phyloP scores from a whole-genome alignment of 2,888 invertebrate genomes.

The Hylaea fasciaria region DNA sequence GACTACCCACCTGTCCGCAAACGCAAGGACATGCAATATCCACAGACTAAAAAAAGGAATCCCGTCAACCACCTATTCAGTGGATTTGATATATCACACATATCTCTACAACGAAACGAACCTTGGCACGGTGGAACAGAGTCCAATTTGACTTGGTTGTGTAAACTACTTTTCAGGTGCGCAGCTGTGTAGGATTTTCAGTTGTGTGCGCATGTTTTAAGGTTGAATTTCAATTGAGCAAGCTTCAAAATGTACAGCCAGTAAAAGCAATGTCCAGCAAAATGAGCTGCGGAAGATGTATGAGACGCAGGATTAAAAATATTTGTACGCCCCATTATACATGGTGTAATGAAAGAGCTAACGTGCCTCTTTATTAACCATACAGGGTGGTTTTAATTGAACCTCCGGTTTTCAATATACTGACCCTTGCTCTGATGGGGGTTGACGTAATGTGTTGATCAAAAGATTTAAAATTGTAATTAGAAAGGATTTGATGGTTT shows the following conservation, averaged over 20 bases:
- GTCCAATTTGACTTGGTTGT: conserved; percentile 6
- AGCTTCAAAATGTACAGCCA: conserved; percentile 40
- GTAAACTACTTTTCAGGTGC: conserved; percentile 32
- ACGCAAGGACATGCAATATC: conserved; percentile 67
- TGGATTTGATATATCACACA: conserved; percentile 48
- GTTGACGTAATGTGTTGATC: conserved; percentile 54
- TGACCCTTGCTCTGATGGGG: conserved; percentile 66
- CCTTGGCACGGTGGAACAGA: conserved; percentile 17
- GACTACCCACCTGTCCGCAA: conserved; percentile 62
- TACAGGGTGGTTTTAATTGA: conserved; percentile 78
- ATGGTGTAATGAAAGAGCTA: conserved; percentile 81
- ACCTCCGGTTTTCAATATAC: conserved; percentile 72
- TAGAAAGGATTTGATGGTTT: conserved; percentile 54
- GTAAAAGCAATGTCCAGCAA: conserved; percentile 73
- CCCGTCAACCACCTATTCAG: conserved; percentile 64
- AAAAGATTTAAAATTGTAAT: conserved; percentile 65
- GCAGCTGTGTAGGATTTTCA: conserved; percentile 22
- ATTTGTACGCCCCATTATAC: conserved; percentile 84
- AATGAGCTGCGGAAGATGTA: conserved; percentile 84
- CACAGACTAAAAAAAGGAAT: conserved; percentile 71
- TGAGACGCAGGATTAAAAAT: conserved; percentile 83
- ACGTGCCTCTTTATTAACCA: conserved; percentile 80
- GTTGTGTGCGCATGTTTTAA: conserved; percentile 35
- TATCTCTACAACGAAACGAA: conserved; percentile 36
- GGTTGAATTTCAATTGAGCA: conserved; percentile 45